Evolutionary conservation across 2,113 vertebrate species (phyloP), one percentile per base, ranked within the genome.

Genomic region (Trogon melanurus): DNA sequence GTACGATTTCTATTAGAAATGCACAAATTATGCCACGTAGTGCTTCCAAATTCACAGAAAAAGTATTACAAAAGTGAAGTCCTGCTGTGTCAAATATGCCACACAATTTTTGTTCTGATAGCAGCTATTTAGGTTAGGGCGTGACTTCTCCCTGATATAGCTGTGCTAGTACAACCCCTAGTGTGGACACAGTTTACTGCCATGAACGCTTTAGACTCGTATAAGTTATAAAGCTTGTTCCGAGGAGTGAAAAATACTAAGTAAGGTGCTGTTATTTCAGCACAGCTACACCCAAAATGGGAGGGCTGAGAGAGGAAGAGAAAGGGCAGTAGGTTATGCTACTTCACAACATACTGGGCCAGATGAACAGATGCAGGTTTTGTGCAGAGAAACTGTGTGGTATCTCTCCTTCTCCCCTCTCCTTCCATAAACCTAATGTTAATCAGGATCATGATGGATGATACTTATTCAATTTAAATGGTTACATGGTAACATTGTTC

Each of bases 81-180:
- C 79, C 71, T 70, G 82, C 82, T 94, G 79, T 73, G 85, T 91
- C 75, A 91, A 96, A 93, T 65, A 95, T 64, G 86, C 70, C 71
- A 96, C 84, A 50, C 60, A 69, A 70, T 96, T 96, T 92, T 85
- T 89, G 32, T 79, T 93, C 89, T 89, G 50, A 61, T 91, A 96
- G 92, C 38, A 94, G 87, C 88, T 85, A 91, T 94, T 96, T 82
- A 91, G 89, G 66, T 79, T 94, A 96, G 95, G 95, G 85, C 20
- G 86, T 95, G 93, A 94, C 93, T 94, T 82, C 70, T 85, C 88
- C 73, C 78, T 19, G n/a, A 44, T 95, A 96, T 91, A 93, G 81
- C 85, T 96, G 95, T 97, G 93, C 94, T 96, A 95, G 93, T 91
- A 97, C 94, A 97, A 96, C 95, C 96, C 96, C 95, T 96, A 96